Percentiles rank a stretch among this genome's conserved stretches.
These are phyloP conservation scores for Resseliella maxima DNA, from an alignment of 2,888 invertebrate species.

Conservation along the genomic window DNA sequence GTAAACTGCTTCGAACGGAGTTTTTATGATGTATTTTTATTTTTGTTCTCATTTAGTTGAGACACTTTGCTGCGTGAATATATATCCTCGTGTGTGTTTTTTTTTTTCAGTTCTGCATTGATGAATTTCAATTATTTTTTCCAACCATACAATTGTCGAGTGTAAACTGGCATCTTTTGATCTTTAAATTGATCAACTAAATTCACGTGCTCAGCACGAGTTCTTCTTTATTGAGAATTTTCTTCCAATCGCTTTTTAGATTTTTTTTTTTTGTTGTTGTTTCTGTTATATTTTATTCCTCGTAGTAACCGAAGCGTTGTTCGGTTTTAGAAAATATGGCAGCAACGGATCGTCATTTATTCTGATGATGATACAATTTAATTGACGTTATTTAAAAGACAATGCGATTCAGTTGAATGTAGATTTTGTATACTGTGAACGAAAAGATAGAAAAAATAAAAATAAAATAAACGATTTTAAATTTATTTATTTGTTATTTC, in stretches of 20 bases:
- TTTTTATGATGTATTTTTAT: neutral
- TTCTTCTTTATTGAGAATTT: neutral
- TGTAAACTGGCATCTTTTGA: neutral
- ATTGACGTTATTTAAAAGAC: neutral
- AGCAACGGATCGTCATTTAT: neutral
- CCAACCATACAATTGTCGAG: slow-evolving; percentile 9
- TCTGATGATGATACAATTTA: slow-evolving; percentile 10
- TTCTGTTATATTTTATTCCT: neutral
- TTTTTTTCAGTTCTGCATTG: neutral
- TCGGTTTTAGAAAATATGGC: too few relatives aligned
- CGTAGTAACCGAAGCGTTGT: too few relatives aligned
- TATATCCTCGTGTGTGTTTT: too few relatives aligned
- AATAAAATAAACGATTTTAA: too few relatives aligned
- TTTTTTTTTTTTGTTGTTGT: neutral
- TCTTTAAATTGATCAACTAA: slow-evolving; percentile 22
- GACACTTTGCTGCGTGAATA: neutral
- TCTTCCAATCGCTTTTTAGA: neutral
- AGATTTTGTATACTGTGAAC: slow-evolving; percentile 16
- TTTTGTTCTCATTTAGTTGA: neutral
- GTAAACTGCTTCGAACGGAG: neutral
- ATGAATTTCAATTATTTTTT: slow-evolving; percentile 21
- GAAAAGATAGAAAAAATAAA: too few relatives aligned
- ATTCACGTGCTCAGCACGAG: slow-evolving; percentile 43
- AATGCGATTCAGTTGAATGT: slow-evolving; percentile 14
- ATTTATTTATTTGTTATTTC: neutral